These are phyloP conservation scores for Austrofundulus limnaeus DNA, from an alignment of 2,113 vertebrate species.

Conservation along the genomic window DNA sequence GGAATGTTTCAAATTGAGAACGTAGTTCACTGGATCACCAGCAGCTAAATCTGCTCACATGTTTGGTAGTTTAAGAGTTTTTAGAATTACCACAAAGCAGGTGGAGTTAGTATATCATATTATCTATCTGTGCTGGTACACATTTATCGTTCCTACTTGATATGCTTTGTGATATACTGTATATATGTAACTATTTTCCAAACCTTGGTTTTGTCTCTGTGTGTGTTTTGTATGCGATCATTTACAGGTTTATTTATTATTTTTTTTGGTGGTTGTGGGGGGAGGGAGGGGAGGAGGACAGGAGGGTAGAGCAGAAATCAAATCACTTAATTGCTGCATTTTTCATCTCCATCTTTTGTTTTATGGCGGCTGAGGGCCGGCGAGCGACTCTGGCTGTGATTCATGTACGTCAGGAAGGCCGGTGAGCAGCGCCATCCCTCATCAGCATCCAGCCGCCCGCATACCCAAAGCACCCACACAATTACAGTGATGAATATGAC, in stretches of 20 bases:
- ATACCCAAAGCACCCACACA: constrained; percentile 94
- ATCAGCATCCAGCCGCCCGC: constrained; percentile 91
- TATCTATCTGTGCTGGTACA: too few relatives aligned
- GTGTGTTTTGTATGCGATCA: constrained; percentile 22
- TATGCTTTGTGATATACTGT: background rate
- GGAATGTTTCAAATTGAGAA: too few relatives aligned
- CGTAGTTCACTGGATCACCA: too few relatives aligned
- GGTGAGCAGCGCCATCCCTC: constrained; percentile 98
- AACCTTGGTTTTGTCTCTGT: background rate
- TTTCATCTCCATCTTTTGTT: constrained; percentile 99
- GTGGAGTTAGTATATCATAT: too few relatives aligned
- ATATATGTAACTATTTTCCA: background rate
- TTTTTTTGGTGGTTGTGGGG: background rate
- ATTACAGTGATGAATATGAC: constrained; percentile 99
- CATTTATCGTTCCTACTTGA: too few relatives aligned
- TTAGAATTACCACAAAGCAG: too few relatives aligned
- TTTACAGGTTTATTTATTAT: constrained; percentile 33
- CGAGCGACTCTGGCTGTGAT: constrained; percentile 95
- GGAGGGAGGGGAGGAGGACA: constrained; percentile 82
- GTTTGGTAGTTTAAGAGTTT: too few relatives aligned
- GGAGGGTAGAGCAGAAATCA: constrained; percentile 95
- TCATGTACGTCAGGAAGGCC: constrained; percentile 93
- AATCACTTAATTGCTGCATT: constrained; percentile 99
- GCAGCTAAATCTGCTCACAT: too few relatives aligned
- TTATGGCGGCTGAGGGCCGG: constrained; percentile 95